Evolutionary conservation across 2,888 invertebrate species (phyloP), one percentile per base, ranked within the genome.

Genomic region (Odontothrips loti): DNA sequence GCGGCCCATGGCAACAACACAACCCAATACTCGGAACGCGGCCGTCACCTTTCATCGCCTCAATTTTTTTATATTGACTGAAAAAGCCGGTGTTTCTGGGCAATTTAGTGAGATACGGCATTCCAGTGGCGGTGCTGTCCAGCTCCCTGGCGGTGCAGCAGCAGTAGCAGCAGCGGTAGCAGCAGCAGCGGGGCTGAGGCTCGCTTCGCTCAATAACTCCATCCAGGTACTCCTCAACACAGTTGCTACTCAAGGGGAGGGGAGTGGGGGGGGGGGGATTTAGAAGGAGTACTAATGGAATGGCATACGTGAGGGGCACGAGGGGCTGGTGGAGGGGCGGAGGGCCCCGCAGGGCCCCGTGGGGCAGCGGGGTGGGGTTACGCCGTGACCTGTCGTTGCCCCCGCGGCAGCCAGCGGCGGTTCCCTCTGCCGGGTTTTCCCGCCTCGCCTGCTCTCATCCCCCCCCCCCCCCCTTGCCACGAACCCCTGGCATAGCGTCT

Each of bases 341-440:
- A 51, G 15, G 1, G 51, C 51, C 15, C 51, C 20, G 51, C 51
- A 20, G 51, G 51, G 51, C 34, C 34, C 34, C 4, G 58, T 6
- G 58, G 58, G 0, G 58, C 17, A 15, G 15, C 8, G 58, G 20
- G 58, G 11, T 58, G 58, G 68, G 68, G 68, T 23, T 23, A 23
- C 68, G 17, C 68, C 27, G 68, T 75, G 68, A 75, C 68, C 68
- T 75, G 68, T 27, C 68, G 68, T 75, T 75, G 68, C 68, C 68
- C 68, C 68, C 68, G 68, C 23, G 58, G 58, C 58, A 6, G 58
- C 58, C 15, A 11, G 12, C 58, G 17, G 51, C 6, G 51, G 63
- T 63, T 63, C 68, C 68, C 68, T 68, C 68, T 23, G 23, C 68
- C 68, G 68, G 68, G 68, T 75, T 75, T 75, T 75, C 68, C 68